Evolutionary conservation across 2,113 vertebrate genomes (phyloP), one percentile per base, ranked within the genome.

Genomic region (Perognathus longimembris): DNA sequence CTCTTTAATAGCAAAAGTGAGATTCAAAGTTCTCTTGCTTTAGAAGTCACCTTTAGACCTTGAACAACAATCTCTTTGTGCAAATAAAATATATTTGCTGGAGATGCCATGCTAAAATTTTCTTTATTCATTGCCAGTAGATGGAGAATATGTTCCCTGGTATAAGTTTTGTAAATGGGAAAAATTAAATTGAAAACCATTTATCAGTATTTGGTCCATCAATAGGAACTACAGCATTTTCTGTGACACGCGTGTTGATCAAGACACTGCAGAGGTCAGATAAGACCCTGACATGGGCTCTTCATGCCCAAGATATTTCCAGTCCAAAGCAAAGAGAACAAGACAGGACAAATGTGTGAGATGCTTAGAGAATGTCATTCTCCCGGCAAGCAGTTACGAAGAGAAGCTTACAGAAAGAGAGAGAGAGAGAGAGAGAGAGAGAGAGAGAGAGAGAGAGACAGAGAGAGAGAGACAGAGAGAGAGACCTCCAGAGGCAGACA

Each of bases 1-100:
- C 59, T 54, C 75, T 61, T 88, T 75, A 45, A 28, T 6, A 30
- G 28, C 12, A 34, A 73, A 63, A 78, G 21, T 24, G 36, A 82
- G 5, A 5, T 67, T 64, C 20, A 42, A 45, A 54, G 30, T 67
- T 28, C 30, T 74, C 50, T 57, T 57, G 15, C 4, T 18, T 94
- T 73, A 38, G 69, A 89, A 81, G 50, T 91, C 40, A 32, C 32
- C 14, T 73, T 67, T 70, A 78, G 59, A 6, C 9, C 61, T 81
- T 36, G 40, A 64, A 36, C 17, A 75, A 36, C 17, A 75, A 69
- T 87, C 15, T 14, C 3, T 80, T 91, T 66, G 32, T 89, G 85
- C 80, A 96, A 87, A 91, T 78, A 45, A 93, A 95, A 74, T 64
- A 28, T 30, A 64, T 94, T 76, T 90, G 40, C 30, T 57, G 93